A percentile compares a stretch with the other conserved stretches of the same genome.
phyloP scores from a whole-genome alignment of 2,797 vertebrate genomes.

The Eremophila alpestris region DNA sequence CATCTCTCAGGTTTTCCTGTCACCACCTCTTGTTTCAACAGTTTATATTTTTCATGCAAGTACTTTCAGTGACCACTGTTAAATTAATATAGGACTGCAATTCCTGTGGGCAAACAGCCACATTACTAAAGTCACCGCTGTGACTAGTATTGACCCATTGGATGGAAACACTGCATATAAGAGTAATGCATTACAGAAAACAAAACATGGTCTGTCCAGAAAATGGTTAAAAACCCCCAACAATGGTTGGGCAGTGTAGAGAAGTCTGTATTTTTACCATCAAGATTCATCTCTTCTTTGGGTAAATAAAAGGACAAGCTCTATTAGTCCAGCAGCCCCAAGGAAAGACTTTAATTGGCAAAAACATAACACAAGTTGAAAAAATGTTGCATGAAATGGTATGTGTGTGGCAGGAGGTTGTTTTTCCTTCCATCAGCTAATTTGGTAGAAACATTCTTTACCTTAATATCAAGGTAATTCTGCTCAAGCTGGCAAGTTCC shows the following conservation, averaged over 20 bases:
- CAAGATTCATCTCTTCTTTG: neutral
- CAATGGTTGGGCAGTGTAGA: neutral
- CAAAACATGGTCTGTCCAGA: neutral
- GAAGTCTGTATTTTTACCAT: neutral
- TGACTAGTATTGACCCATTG: neutral
- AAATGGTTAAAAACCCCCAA: accelerated
- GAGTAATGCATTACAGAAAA: neutral
- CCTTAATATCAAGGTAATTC: neutral
- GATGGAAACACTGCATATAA: neutral
- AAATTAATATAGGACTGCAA: neutral
- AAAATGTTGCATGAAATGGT: neutral
- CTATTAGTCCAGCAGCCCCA: neutral
- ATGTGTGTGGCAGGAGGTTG: neutral
- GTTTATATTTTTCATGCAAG: neutral
- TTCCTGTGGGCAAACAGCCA: neutral
- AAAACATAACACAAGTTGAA: neutral
- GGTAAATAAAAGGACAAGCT: neutral
- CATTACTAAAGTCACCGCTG: neutral
- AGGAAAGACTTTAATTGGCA: neutral
- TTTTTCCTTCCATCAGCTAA: neutral
- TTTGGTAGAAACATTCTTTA: neutral
- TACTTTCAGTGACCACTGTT: neutral
- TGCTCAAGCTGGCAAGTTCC: neutral
- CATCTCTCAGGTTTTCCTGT: neutral
- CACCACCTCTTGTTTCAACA: neutral